These are phyloP conservation scores for Callionymus lyra DNA, from an alignment of 2,113 vertebrate species.

Conservation along the genomic window DNA sequence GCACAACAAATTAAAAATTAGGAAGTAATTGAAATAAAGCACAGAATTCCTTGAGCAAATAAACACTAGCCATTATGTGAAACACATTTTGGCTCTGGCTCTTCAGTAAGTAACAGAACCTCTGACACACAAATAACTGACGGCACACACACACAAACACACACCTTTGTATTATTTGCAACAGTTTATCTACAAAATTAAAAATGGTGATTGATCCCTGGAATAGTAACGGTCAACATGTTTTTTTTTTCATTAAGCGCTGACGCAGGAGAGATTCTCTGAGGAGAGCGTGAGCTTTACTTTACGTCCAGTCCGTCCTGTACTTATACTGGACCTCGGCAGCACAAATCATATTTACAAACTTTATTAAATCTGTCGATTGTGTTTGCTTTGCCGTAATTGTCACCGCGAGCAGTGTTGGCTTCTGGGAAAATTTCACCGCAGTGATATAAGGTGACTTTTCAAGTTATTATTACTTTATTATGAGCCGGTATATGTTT, in stretches of 20 bases:
- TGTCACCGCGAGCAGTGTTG: conserved; percentile 91
- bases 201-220: conserved; percentile 84
- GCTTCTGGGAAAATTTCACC: conserved; percentile 98
- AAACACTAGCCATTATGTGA: conserved; percentile 90
- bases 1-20: conserved; percentile 94
- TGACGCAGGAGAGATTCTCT: conserved; percentile 59
- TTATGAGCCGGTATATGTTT: conserved; percentile 99
- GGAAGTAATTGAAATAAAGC: conserved; percentile 99
- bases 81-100: conserved; percentile 72
- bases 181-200: conserved; percentile 76
- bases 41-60: conserved; percentile 99
- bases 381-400: conserved; percentile 92
- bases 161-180: conserved; percentile 68
- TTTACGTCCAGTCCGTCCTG: conserved; percentile 88
- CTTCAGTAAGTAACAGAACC: conserved; percentile 66
- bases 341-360: conserved; percentile 99
- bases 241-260: conserved; percentile 90
- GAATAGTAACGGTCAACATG: conserved; percentile 86
- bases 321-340: conserved; percentile 95
- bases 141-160: conserved; percentile 43
- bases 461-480: conserved; percentile 99
- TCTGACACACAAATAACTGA: conserved; percentile 26
- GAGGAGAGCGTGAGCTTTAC: conserved; percentile 71
- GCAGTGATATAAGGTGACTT: conserved; percentile 99
- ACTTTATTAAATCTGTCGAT: conserved; percentile 99